phyloP scores from a whole-genome alignment of 2,113 vertebrate species.

The Dolichotis patagonum region DNA sequence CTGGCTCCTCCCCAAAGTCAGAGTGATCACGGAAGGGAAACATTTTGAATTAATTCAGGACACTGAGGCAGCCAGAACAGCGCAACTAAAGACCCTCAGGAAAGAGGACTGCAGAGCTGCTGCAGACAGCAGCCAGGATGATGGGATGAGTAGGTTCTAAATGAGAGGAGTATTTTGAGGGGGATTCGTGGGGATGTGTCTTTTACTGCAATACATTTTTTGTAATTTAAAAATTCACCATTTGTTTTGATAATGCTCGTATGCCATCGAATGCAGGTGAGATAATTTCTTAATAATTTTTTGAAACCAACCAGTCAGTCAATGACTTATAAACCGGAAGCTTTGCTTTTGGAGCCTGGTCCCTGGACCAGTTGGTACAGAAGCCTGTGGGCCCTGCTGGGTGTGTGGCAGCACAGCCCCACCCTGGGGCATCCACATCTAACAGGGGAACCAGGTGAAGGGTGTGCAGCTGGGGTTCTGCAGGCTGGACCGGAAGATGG shows the following conservation, averaged over 20 bases:
- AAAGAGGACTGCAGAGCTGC: neutral
- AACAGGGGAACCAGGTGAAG: accelerated
- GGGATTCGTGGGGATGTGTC: neutral
- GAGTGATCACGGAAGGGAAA: neutral
- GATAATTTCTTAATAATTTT: neutral
- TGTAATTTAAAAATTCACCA: neutral
- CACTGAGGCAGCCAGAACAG: neutral
- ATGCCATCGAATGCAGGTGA: neutral
- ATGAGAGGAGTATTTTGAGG: neutral
- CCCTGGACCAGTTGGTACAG: accelerated
- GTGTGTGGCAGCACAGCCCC: neutral
- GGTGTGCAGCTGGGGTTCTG: accelerated
- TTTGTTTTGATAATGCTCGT: neutral
- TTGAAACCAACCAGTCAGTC: neutral
- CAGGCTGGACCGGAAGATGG: neutral
- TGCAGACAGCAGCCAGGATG: neutral
- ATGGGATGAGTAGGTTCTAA: neutral
- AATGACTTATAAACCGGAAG: neutral
- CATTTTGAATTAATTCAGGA: neutral
- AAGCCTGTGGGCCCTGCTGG: neutral
- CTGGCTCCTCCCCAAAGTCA: neutral
- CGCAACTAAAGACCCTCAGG: neutral
- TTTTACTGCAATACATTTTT: neutral
- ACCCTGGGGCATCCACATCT: neutral
- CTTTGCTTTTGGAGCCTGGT: neutral